Base-by-base conservation (phyloP, 2,888 invertebrate genomes). In the Aphidius colemani region DNA sequence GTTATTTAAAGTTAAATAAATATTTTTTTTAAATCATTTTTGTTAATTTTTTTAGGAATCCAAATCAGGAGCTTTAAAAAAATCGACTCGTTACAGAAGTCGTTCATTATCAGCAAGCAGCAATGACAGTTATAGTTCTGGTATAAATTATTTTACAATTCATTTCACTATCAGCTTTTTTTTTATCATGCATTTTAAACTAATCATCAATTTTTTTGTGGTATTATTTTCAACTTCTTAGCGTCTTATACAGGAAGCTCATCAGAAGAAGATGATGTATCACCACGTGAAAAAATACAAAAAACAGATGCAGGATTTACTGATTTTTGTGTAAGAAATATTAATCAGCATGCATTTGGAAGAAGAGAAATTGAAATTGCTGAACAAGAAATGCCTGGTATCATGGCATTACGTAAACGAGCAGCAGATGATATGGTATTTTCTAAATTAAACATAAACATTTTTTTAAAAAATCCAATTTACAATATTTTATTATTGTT, bases 351-450 rank as follows among this genome's bases (percentile, higher is more conserved):
- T 77, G 94, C 94, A 0, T 97, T 96, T 79, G 98, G 98, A 0
- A 86, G 98, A 43, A 84, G 97, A 49, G 98, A 98, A 86, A 98
- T 98, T 70, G 96, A 98, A 85, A 97, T 98, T 69, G 98, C 98
- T 0, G 97, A 98, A 79, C 97, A 98, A 85, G 98, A 98, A 86
- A 98, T 98, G 98, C 96, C 97, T 0, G 98, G 98, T 0, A 94
- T 98, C 66, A 95, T 98, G 90, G 96, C 97, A 1, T 83, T 98
- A 71, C 86, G 97, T 59, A 94, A 94, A 74, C 86, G 97, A 67
- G 97, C 97, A 1, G 88, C 90, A 60, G 95, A 96, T 62, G 97
- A 98, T 77, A 96, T 96, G 79, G 82, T 78, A 69, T 11, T 49
- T 18, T 18, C 1, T 1, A 18, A 18, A 18, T 18, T 18, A 18